Conservation (phyloP, 2,888 invertebrate species). For the Dynastes tityus region DNA sequence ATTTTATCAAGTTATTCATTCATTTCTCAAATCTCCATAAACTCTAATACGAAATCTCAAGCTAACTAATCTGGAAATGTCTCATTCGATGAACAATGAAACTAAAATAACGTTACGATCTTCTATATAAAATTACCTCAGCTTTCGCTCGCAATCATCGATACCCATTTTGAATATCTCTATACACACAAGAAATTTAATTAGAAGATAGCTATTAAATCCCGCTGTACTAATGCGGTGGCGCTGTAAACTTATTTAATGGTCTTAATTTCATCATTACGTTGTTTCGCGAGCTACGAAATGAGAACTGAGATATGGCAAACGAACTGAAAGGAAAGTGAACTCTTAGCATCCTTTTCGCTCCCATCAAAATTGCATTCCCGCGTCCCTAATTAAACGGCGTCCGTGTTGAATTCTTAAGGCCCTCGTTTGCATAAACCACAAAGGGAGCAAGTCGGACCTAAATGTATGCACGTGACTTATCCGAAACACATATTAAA, state of each 20-base stretch:
- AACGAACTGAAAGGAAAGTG: conserved; percentile 30
- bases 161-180: conserved; percentile 3
- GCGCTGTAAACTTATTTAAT: conserved; percentile 26
- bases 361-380: conserved; percentile 25
- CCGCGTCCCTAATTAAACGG: conserved; percentile 12
- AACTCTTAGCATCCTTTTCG: conserved; percentile 15
- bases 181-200: conserved; percentile 23
- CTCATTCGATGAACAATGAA: too few relatives aligned
- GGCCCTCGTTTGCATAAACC: conserved; percentile 16
- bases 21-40: too few relatives aligned
- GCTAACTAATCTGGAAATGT: too few relatives aligned
- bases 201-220: conserved; percentile 11
- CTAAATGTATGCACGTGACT: conserved; percentile 3
- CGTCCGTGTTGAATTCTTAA: conserved; percentile 7
- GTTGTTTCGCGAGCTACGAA: conserved; percentile 16
- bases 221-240: neutral
- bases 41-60: too few relatives aligned
- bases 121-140: neutral
- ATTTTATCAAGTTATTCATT: too few relatives aligned
- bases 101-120: too few relatives aligned
- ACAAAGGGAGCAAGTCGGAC: neutral
- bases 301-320: conserved; percentile 26
- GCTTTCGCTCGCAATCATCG: neutral
- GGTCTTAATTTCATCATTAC: conserved; percentile 15
- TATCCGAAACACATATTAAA: neutral